Percentiles rank a stretch among this genome's conserved stretches.
Evolutionary conservation across 2,113 vertebrate species (phyloP).

Genomic region (Tonatia bakeri): DNA sequence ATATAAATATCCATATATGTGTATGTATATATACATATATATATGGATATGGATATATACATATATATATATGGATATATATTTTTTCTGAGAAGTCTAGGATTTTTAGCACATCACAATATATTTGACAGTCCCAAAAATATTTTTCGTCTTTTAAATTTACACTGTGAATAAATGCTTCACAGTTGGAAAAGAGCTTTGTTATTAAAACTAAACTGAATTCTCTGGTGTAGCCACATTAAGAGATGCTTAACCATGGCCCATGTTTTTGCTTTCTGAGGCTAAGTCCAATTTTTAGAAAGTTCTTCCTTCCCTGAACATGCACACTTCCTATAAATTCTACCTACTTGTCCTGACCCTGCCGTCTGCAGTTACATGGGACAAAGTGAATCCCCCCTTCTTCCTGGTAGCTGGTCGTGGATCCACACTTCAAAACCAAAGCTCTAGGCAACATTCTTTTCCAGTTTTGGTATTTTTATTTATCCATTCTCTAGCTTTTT

Average conservation of each 20-base stretch:
- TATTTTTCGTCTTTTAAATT: background rate
- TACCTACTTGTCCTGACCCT: background rate
- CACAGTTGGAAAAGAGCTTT: background rate
- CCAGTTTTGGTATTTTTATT: background rate
- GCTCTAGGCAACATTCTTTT: background rate
- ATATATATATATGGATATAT: background rate
- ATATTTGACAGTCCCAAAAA: background rate
- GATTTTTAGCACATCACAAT: background rate
- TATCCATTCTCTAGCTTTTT: background rate
- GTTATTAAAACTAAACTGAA: background rate
- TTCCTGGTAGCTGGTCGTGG: background rate
- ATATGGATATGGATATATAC: background rate
- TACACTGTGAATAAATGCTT: background rate
- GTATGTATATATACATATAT: background rate
- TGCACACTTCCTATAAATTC: background rate
- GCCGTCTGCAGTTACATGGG: background rate
- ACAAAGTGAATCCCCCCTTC: background rate
- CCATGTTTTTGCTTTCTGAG: background rate
- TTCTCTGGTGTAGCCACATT: background rate
- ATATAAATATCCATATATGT: too few relatives aligned
- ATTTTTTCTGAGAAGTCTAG: background rate
- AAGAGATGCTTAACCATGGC: background rate
- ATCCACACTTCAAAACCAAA: background rate
- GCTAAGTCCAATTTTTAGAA: background rate
- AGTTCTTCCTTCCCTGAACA: background rate